These are phyloP conservation scores for Pocillopora damicornis DNA, from an alignment of 64 coral and sea anemone species.

Conservation along the genomic window DNA sequence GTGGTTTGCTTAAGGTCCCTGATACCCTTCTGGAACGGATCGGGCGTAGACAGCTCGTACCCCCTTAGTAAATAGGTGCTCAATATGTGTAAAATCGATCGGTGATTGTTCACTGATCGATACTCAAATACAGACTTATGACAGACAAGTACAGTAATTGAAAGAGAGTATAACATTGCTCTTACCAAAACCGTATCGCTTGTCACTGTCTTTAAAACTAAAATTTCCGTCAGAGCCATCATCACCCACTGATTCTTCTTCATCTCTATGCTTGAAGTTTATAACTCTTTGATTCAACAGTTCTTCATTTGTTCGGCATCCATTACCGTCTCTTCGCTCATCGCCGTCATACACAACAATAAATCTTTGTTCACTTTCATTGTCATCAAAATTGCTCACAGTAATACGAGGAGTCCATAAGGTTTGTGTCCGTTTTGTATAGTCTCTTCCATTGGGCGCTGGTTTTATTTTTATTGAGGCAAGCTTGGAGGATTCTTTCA, in stretches of 20 bases:
- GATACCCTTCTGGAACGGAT: neutral
- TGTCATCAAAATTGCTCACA: constrained; percentile 34
- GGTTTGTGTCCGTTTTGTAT: neutral
- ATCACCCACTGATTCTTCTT: neutral
- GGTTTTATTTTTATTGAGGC: neutral
- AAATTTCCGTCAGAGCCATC: constrained; percentile 1
- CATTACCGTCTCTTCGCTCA: neutral
- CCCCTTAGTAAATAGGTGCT: neutral
- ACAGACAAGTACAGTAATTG: neutral
- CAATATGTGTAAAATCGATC: neutral
- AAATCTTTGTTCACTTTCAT: neutral
- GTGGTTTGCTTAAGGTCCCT: no score
- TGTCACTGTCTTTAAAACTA: constrained; percentile 17
- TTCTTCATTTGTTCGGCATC: neutral
- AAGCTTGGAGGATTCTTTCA: neutral
- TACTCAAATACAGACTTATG: no score
- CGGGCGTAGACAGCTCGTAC: neutral
- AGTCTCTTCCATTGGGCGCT: neutral
- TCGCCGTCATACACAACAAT: neutral
- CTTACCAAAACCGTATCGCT: constrained; percentile 18
- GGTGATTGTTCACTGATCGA: neutral
- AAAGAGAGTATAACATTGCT: neutral
- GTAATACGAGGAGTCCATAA: neutral
- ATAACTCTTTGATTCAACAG: neutral
- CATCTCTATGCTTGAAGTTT: neutral